These are phyloP conservation scores for Hydriomena furcata DNA, from an alignment of 2,888 invertebrate genomes.

Conservation along the genomic window DNA sequence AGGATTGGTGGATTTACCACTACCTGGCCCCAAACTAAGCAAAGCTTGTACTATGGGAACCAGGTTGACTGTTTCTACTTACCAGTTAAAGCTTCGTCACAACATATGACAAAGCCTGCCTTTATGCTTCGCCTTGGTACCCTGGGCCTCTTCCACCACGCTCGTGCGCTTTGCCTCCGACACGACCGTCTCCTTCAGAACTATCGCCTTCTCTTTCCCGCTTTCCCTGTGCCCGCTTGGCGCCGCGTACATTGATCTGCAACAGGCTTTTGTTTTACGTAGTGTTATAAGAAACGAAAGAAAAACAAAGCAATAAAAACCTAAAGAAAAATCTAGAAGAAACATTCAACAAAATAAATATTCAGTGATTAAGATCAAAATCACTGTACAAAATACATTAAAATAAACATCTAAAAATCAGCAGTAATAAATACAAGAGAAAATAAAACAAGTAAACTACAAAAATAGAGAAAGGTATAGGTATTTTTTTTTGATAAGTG, in stretches of 20 bases:
- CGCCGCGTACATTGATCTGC: slow-evolving; percentile 79
- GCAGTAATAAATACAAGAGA: no score
- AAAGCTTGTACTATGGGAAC: no score
- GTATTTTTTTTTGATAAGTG: no score
- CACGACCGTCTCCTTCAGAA: slow-evolving; percentile 49
- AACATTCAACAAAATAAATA: no score
- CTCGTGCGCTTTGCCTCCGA: slow-evolving; percentile 42
- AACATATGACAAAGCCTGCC: slow-evolving; percentile 77
- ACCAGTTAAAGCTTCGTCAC: slow-evolving; percentile 81
- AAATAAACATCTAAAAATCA: not conserved
- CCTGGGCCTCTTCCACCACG: slow-evolving; percentile 40
- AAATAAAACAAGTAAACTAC: no score
- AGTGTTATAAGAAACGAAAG: slow-evolving; percentile 47
- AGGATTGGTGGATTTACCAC: no score
- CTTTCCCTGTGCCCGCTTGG: slow-evolving; percentile 61
- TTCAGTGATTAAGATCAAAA: no score
- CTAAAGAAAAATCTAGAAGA: no score
- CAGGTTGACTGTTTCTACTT: slow-evolving; percentile 39
- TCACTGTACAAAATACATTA: no score
- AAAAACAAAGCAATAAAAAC: slow-evolving; percentile 7
- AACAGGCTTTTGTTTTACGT: slow-evolving; percentile 70
- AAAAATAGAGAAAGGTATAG: no score
- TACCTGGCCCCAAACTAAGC: no score
- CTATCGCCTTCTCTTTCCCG: slow-evolving; percentile 51
- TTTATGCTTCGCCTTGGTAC: slow-evolving; percentile 61